Evolutionary conservation across 1,140 invertebrate species (phyloP), one percentile per base, ranked within the genome.

Genomic region (Anastrepha ludens): DNA sequence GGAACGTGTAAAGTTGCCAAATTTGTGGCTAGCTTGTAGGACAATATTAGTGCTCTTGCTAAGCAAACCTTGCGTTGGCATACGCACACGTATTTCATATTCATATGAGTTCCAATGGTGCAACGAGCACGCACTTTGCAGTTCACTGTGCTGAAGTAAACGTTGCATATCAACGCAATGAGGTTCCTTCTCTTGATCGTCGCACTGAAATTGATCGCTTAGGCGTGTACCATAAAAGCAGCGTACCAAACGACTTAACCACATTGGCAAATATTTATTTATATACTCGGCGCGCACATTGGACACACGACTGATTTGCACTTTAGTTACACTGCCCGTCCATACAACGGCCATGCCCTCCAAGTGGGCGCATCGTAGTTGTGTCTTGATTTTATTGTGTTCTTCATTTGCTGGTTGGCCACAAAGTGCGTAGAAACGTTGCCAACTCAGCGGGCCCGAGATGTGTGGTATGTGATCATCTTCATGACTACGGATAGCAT

Each of bases 401-500:
- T 96, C 95, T 85, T 95, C 94, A 95, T 95, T 96, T 2, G 96
- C 94, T 20, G 96, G 95, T 88, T 95, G 94, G 88, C 96, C 95
- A 90, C 96, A 97, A 85, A 96, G 94, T 60, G 95, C 95, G 88
- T 96, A 95, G 90, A 96, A 97, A 81, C 95, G 95, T 59, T 97
- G 96, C 96, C 96, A 97, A 11, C 92, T 90, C 20, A 94, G 87
- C 81, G 89, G 87, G 58, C 91, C 88, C 39, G 88, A 41, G 59
- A 70, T 86, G 39, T 88, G 89, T 90, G 87, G 88, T 47, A 81
- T 81, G 11, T 81, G 8, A 8, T 64, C 88, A 9, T 87, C 70
- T 11, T 87, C 87, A 29, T 44, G 17, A 39, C 39, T 17, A 9
- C 20, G 74, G 5, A 81, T 58, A 58, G 39, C 58, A 86, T 87